Evolutionary conservation across 2,888 invertebrate genomes (phyloP), one percentile per base, ranked within the genome.

Genomic region (Mesorhabditis belari): DNA sequence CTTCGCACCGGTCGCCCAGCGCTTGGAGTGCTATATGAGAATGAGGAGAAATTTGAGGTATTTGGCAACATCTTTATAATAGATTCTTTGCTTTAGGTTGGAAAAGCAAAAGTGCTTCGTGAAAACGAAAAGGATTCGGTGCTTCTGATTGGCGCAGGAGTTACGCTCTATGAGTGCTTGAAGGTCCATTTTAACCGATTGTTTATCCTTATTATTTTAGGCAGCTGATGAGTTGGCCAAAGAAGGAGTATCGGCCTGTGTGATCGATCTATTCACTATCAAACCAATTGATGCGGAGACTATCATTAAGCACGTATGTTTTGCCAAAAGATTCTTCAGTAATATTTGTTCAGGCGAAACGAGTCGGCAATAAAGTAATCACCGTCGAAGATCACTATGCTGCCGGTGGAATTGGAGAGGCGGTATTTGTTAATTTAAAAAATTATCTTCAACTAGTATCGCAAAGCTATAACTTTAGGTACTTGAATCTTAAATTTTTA

Each of bases 331-430:
- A 1, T 35, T 35, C 92, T 3, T 17, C 57, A 17, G n/a, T 35
- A 35, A 17, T 35, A 35, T 35, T 35, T n/a, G 12, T 35, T 23
- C 6, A 50, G 54, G 54, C 71, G 12, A 57, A 58, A 5, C 65
- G 74, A 26, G 72, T 67, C 29, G 79, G 77, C 54, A 79, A 79
- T 50, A 85, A 86, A 65, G 87, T 98, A 60, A 82, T 98, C 56
- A 92, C 92, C 35, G 92, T 95, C 0, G 98, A 98, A 83, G 98
- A 98, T 82, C 98, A 98, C 83, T 98, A 98, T 82, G 87, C 89
- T 69, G 90, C 77, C 87, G 91, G 98, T 67, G 98, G 98, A 57
- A 81, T 98, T 60, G 98, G 98, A 64, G 96, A 98, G 82, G 94
- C 96, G 21, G 95, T 72, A 2, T 58, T 63, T 51, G 19, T 59